A percentile compares a stretch with the other conserved stretches of the same genome.
Evolutionary conservation across 2,113 vertebrate species (phyloP).

Genomic region (Pyxicephalus adspersus): DNA sequence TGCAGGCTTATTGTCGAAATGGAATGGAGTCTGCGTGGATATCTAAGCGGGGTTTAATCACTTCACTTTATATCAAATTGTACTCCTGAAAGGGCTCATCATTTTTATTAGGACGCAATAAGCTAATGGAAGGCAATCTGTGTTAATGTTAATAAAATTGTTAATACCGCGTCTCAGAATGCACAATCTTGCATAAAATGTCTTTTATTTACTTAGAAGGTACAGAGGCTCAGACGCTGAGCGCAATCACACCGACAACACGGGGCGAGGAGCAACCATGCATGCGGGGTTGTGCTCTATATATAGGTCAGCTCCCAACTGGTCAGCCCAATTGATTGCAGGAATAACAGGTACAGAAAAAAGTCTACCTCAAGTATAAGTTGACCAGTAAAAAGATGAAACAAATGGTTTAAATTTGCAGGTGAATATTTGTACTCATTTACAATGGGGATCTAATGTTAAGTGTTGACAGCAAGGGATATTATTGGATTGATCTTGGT

Average conservation of each 20-base stretch:
- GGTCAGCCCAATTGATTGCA: no score
- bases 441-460: no score
- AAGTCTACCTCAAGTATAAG: no score
- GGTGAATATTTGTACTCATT: no score
- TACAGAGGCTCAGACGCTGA: constrained; percentile 62
- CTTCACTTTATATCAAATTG: constrained; percentile 84
- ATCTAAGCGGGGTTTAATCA: constrained; percentile 83
- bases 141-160: constrained; percentile 82
- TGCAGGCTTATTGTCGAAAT: constrained; percentile 82
- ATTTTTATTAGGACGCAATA: constrained; percentile 85
- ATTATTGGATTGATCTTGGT: no score
- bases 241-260: constrained; percentile 53
- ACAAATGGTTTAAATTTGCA: no score
- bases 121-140: constrained; percentile 83
- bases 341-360: no score
- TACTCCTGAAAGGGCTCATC: constrained; percentile 81
- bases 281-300: no score
- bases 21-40: constrained; percentile 78
- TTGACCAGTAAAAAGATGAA: no score
- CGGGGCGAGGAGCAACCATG: no score
- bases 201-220: constrained; percentile 68
- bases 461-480: no score
- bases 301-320: no score
- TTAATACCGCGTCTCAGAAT: constrained; percentile 77
- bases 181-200: constrained; percentile 51